phyloP scores from a whole-genome alignment of 2,113 vertebrate species.

The Lampris incognitus region DNA sequence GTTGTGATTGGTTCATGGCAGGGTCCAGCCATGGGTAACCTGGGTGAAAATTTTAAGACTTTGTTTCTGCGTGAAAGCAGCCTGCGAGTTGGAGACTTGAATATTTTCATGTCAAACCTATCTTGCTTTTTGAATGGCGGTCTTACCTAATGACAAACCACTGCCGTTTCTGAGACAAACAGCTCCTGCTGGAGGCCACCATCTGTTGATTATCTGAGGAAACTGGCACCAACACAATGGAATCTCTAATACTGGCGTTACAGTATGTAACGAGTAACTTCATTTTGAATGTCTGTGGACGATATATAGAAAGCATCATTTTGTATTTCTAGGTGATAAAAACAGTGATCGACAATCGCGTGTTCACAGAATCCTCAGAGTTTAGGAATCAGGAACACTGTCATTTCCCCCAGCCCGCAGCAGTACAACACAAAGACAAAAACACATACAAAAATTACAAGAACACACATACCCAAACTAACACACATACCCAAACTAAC shows the following conservation, averaged over 20 bases:
- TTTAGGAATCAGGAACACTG: too few species aligned
- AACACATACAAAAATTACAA: too few species aligned
- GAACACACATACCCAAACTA: too few species aligned
- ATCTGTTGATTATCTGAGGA: constrained; percentile 38
- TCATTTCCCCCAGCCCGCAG: too few species aligned
- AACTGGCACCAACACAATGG: constrained; percentile 31
- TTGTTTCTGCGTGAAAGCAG: constrained; percentile 4
- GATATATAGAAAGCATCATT: constrained; percentile 14
- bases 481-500: too few species aligned
- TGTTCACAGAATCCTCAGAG: constrained; percentile 25
- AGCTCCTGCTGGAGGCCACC: constrained; percentile 22
- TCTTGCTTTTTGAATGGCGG: constrained; percentile 21
- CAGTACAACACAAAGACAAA: too few species aligned
- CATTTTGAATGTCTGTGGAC: constrained; percentile 13
- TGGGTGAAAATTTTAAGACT: constrained; percentile 34
- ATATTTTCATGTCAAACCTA: constrained; percentile 27
- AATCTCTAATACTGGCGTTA: constrained; percentile 40
- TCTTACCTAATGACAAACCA: constrained; percentile 45
- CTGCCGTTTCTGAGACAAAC: constrained; percentile 48
- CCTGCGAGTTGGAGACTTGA: constrained; percentile 4
- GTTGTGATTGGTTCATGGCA: too few species aligned
- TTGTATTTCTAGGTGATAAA: constrained; percentile 34
- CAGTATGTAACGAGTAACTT: constrained; percentile 31
- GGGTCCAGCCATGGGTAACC: neutral
- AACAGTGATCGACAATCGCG: constrained; percentile 29